phyloP scores from a whole-genome alignment of 2,113 vertebrate species.

The Coracopsis vasa region DNA sequence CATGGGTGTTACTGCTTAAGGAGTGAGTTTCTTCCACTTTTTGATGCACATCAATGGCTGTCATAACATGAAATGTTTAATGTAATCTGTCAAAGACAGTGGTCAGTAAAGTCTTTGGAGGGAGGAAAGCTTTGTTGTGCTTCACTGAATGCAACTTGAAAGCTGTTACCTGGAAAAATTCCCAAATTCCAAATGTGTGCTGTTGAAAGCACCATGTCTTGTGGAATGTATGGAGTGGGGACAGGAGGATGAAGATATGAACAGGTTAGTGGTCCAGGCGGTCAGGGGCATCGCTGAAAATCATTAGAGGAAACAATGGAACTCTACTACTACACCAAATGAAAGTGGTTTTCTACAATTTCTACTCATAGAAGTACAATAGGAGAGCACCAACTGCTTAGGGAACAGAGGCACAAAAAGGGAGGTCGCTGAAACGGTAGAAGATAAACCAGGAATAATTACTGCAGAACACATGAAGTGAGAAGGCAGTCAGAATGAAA shows the following conservation, averaged over 20 bases:
- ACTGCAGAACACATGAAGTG: not conserved
- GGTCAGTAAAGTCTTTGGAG: not conserved
- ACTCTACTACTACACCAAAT: not conserved
- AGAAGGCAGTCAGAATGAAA: not conserved
- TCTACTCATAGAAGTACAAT: not conserved
- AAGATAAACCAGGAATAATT: not conserved
- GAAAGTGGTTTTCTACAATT: not conserved
- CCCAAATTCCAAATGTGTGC: not conserved
- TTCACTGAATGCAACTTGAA: not conserved
- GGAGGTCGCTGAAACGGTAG: not conserved
- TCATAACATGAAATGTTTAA: not conserved
- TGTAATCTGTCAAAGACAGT: not conserved
- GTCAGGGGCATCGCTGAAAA: not conserved
- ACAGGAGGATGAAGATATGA: not conserved
- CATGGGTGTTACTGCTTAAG: not conserved
- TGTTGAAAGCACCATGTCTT: not conserved
- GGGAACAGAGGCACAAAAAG: not conserved
- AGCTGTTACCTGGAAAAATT: not conserved
- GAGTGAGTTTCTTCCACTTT: not conserved
- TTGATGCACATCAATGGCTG: not conserved
- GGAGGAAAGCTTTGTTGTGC: not conserved
- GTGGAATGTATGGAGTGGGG: not conserved
- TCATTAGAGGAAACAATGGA: not conserved
- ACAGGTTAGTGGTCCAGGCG: rapidly evolving
- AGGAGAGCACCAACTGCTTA: not conserved